Evolutionary conservation across 2,797 vertebrate species (phyloP), one percentile per base, ranked within the genome.

Genomic region (Lagocephalus sceleratus): DNA sequence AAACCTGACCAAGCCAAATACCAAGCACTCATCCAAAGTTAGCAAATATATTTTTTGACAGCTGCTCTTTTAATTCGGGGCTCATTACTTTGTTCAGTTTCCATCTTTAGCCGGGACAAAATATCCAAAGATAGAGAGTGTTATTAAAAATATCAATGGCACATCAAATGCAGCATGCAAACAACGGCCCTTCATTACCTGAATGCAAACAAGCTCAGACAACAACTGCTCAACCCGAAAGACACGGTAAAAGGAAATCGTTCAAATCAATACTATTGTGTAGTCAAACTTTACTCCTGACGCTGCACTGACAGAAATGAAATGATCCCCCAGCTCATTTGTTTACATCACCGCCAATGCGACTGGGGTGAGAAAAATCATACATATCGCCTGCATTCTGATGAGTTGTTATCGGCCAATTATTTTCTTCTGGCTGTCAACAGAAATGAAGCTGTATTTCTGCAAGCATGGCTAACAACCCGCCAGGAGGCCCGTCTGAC

Each of bases 391-490:
- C 74, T 84, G 81, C 73, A 85, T 88, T 85, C 73, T 82, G 80
- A 86, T 85, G 71, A 82, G 76, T 73, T 78, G 71, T 81, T 81
- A 86, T 85, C 47, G 57, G 68, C 81, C 87, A 85, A 88, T 88
- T 88, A 88, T 87, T 82, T 82, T 71, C 71, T 68, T 82, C 73
- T n/a, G 68, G 58, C 77, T 83, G 84, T 86, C 84, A 83, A 84
- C 78, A 82, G 65, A 81, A 85, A 86, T 88, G 66, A 83, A 85
- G 81, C 73, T 79, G 79, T 84, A 80, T 75, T 86, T 82, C 78
- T 76, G 70, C 68, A 71, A 82, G 79, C 77, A 56, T 80, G 78
- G 84, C 81, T 85, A 79, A 82, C 80, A 85, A 80, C 73, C 85
- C 66, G 15, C 60, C 26, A 81, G 81, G 86, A 84, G 77, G 73